Base-by-base conservation (phyloP, 2,888 invertebrate genomes). In the Drosophila crucigera region DNA sequence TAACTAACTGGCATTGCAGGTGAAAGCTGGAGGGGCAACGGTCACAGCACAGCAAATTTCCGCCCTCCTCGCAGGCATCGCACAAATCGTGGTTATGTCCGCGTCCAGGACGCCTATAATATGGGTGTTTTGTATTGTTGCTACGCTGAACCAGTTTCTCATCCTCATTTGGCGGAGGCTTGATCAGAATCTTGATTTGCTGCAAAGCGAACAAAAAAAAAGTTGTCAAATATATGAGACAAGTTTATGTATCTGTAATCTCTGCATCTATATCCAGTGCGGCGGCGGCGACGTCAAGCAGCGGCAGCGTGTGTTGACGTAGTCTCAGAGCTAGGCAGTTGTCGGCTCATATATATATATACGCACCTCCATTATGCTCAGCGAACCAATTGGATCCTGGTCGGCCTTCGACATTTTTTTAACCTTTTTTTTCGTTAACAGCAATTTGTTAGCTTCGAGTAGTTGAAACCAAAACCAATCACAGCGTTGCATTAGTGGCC, bases 21-120 rank as follows among this genome's bases (percentile, higher is more conserved):
- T 99, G 99, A 94, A 99, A 99, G 76, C 98, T 98, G 37, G 98
- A 97, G 1, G 98, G 98, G 90, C 99, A 99, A 77, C 96, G 96
- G 93, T 99, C 99, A 93, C 99, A 99, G 93, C 98, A 99, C 69
- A 99, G 96, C 43, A 99, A 94, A 93, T 98, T 98, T 4, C 99
- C 99, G 39, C 98, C 98, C 94, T 99, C 99, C 63, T 96, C 95
- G 92, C 99, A 99, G 64, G 98, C 97, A 94, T 98, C 98, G 92
- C 99, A 99, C 80, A 96, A 96, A 92, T 99, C 98, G 92, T 97
- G 97, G 94, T 98, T 98, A 91, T 97, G 97, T 10, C 97, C 97
- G 90, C 96, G 96, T n/a, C 97, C 97, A 77, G 97, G 97, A 73
- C 97, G 94, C 92, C 97, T 97, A 91, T 96, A 97, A 90, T 97